Evolutionary conservation across 2,888 invertebrate genomes (phyloP).

Genomic region (Ashinkailepas kermadecensis): DNA sequence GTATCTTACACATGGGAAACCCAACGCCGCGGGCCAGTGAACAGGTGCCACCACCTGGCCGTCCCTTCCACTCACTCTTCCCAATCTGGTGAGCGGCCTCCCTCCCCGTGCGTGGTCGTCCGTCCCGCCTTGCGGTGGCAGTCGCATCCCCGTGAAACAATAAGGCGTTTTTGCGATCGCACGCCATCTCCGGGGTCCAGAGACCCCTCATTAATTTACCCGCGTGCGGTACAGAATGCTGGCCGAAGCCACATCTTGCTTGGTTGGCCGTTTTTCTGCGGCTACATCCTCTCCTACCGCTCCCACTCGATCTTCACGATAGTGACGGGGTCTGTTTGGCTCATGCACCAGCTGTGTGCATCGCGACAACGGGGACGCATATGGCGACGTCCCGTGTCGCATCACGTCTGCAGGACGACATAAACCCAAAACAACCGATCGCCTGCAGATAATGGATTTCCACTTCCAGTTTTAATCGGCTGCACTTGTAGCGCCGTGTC

Average conservation of each 20-base stretch:
- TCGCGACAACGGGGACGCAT: not conserved
- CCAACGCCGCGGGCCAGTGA: no score
- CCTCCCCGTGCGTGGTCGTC: no score
- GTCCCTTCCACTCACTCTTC: no score
- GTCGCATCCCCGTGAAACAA: not conserved
- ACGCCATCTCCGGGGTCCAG: not conserved
- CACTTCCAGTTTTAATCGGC: not conserved
- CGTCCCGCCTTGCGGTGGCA: not conserved
- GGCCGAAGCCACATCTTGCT: not conserved
- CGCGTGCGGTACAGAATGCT: not conserved
- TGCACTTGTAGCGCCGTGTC: not conserved
- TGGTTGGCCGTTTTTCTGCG: not conserved
- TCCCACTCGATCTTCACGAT: constrained; percentile 6
- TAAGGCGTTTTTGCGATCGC: not conserved
- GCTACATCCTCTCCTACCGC: not conserved
- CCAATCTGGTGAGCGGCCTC: no score
- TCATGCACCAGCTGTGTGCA: not conserved
- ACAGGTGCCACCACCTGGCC: no score
- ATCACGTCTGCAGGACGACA: not conserved
- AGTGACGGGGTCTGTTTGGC: not conserved
- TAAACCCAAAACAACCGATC: not conserved
- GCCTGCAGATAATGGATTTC: not conserved
- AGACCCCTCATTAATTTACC: not conserved
- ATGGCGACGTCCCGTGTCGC: not conserved
- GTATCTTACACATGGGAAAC: no score